Conservation (phyloP, 1,140 invertebrate genomes). For the Aphidius ervi region DNA sequence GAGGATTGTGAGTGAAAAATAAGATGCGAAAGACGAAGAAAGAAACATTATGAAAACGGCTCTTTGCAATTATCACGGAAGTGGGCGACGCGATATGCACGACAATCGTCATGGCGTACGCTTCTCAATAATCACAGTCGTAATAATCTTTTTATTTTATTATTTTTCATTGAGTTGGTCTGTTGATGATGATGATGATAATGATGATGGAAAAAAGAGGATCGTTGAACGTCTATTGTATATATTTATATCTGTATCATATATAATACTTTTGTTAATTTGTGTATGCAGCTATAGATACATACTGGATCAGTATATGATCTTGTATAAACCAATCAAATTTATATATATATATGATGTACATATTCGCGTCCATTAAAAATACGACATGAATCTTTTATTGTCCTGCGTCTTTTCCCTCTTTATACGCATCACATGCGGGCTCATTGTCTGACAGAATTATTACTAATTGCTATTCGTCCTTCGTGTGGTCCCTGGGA, state of each 20-base stretch:
- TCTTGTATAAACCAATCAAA: background rate
- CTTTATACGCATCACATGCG: constrained; percentile 34
- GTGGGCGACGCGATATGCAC: constrained; percentile 4
- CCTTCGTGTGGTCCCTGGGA: constrained; percentile 33
- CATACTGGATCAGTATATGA: background rate
- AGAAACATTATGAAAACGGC: background rate
- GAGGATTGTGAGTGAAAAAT: background rate
- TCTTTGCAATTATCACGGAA: constrained; percentile 17
- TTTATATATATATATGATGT: too few species aligned
- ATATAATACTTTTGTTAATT: too few species aligned
- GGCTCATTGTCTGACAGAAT: constrained; percentile 39
- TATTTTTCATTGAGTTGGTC: background rate
- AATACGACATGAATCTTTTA: constrained; percentile 28
- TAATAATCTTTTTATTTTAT: constrained; percentile 10
- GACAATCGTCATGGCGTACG: constrained; percentile 1
- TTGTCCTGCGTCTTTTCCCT: constrained; percentile 19
- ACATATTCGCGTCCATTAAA: constrained; percentile 21
- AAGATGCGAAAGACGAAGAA: background rate
- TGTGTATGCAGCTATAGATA: too few species aligned
- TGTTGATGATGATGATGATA: too few species aligned
- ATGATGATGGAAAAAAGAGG: too few species aligned
- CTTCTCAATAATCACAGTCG: constrained; percentile 7
- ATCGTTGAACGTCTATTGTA: too few species aligned
- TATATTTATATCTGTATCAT: too few species aligned
- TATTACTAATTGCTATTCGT: constrained; percentile 43